Evolutionary conservation across 2,797 vertebrate species (phyloP), one percentile per base, ranked within the genome.

Genomic region (Vireo griseus): DNA sequence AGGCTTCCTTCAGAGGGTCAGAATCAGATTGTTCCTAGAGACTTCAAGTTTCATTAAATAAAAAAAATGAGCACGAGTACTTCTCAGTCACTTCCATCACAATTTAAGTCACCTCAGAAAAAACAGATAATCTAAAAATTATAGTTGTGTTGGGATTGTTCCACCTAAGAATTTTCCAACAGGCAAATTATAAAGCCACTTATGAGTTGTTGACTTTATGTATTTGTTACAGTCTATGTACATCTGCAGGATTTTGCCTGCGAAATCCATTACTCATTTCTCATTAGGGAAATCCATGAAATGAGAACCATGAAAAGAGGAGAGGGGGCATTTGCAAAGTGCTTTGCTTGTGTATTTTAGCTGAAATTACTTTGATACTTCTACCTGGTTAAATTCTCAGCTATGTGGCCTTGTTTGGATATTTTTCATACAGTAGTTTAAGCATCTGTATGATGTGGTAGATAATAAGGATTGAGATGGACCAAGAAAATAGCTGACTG

Each of bases 331-430:
- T 71, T 86, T 62, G 8, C 10, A 17, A 67, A 80, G 28, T 51
- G 19, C 8, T 67, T 88, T 66, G 13, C 14, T 80, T 67, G 18
- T 33, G 6, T 74, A 11, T 62, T 55, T 82, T 79, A 44, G 8
- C 58, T 47, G 6, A 3, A 35, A 71, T 89, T 54, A 19, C 48
- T 78, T 76, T 63, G 39, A 37, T 55, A 45, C 12, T 48, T 88
- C 31, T 45, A 29, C 21, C 15, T 59, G 40, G 44, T 31, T 48
- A 42, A 79, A 63, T 71, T 71, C 45, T 74, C 6, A 9, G 59
- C 6, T n/a, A 0, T 50, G 16, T 47, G 16, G 16, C 2, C 35
- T 73, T 44, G 1, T 22, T 55, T n/a, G 16, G 4, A 16, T 9
- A 4, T 62, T 68, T 6, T 18, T 65, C 11, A 24, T 72, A 2